Evolutionary conservation across 2,888 invertebrate species (phyloP), one percentile per base, ranked within the genome.

Genomic region (Apeira syringaria): DNA sequence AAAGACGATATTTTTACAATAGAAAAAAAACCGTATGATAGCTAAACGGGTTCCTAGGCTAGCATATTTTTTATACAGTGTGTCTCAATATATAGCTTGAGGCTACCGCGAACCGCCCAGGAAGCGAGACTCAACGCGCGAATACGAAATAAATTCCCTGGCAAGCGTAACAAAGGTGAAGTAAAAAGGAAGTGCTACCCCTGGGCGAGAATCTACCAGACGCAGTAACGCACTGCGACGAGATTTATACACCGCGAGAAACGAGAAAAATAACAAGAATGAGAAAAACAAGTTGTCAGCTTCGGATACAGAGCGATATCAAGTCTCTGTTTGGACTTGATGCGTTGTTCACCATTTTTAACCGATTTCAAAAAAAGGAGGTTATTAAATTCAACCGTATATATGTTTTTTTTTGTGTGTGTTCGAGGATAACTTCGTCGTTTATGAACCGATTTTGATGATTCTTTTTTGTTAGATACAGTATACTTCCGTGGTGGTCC

Each of bases 81-180:
- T 22, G 41, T 39, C 25, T 15, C 17, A 26, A 4, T 11, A 10
- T n/a, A 42, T 26, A 31, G 85, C 87, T 84, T 59, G 64, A 52
- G 83, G 88, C 79, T 62, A 68, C 72, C 71, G 66, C 76, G 77
- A 81, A 76, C 87, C 86, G 85, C 87, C 86, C 88, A 88, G 88
- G 87, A 89, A 89, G 88, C 82, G 73, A 74, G 71, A 78, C 78
- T 88, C 87, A 87, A 74, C 87, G 76, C 78, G 82, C 80, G 80
- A 87, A 85, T 83, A 84, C 84, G 84, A 87, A 86, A 88, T 85
- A 86, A 87, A 86, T 84, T 82, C 78, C 67, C 68, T 77, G 82
- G 82, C 86, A 82, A 87, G 85, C 88, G 87, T 88, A 89, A 88
- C 88, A 87, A 88, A 88, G 85, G 82, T 84, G 78, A 85, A 82